phyloP scores from a whole-genome alignment of 2,888 invertebrate species.

The Galerucella nymphaeae region DNA sequence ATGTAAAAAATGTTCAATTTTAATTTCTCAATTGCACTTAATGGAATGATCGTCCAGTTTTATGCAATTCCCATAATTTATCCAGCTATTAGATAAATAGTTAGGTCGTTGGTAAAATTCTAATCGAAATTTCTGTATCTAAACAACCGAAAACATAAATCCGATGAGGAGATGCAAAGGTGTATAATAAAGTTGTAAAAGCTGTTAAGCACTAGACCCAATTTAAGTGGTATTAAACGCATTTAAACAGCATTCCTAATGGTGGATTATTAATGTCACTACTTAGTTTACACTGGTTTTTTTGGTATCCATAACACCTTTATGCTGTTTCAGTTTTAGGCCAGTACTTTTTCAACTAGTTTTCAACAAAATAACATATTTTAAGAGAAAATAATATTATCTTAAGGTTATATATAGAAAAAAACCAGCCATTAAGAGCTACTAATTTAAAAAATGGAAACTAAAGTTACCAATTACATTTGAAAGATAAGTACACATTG shows the following conservation, averaged over 20 bases:
- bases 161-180: constrained; percentile 34
- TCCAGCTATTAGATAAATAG: background rate
- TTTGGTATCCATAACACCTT: constrained; percentile 37
- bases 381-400: no score
- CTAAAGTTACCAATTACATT: no score
- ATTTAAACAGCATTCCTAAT: constrained; percentile 38
- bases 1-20: background rate
- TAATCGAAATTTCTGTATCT: constrained; percentile 10
- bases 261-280: constrained; percentile 41
- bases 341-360: background rate
- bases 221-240: constrained; percentile 38
- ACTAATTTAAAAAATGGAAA: no score
- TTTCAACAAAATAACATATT: no score
- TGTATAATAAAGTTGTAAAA: constrained; percentile 41
- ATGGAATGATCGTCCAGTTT: background rate
- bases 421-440: no score
- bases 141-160: constrained; percentile 15
- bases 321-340: constrained; percentile 23
- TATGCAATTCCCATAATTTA: background rate
- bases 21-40: background rate
- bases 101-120: constrained; percentile 6
- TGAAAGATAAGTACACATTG: no score
- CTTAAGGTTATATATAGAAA: no score
- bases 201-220: constrained; percentile 40
- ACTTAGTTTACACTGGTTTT: constrained; percentile 37